Evolutionary conservation across 2,888 invertebrate species (phyloP), one percentile per base, ranked within the genome.

Genomic region (Peribatodes rhomboidaria): DNA sequence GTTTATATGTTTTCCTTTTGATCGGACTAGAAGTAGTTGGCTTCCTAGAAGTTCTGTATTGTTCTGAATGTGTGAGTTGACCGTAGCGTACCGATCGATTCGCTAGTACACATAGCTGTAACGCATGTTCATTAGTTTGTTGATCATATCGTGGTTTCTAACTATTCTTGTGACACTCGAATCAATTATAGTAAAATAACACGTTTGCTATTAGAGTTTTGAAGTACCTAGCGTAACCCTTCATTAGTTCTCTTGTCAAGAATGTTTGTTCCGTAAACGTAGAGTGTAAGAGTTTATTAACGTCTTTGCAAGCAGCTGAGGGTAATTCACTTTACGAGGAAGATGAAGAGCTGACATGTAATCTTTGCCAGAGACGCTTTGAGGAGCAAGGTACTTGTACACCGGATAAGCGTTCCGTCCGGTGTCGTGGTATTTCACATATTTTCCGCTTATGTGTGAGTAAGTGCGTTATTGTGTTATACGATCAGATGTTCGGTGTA

Each of bases 341-440:
- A 92, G 94, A 94, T 87, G 94, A 94, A 94, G 95, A 94, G 92
- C 94, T 94, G 91, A 95, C 94, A 94, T 96, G 96, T 93, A 95
- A 95, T 90, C 95, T 96, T 94, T 96, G 96, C 94, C 95, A 95
- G 94, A 95, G 95, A 94, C 95, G 95, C 88, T 96, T 95, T 95
- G 95, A 95, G 93, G 95, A 95, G 94, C 95, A 96, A 96, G 96
- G 95, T 96, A 95, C 94, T 91, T 88, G 86, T 81, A 83, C 86
- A 82, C 84, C 85, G 88, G 87, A 87, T 83, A 81, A 77, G 75
- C 81, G 81, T 82, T 80, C 78, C 79, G 84, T 87, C 87, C 88
- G 89, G 90, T 90, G 87, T 82, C 86, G 81, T 83, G 86, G 84
- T 86, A 84, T 87, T 88, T 86, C 83, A 81, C 84, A 85, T 84